A percentile compares a stretch with the other conserved stretches of the same genome.
phyloP scores from a whole-genome alignment of 2,797 vertebrate genomes.

The Neosilurus mollespiculum region DNA sequence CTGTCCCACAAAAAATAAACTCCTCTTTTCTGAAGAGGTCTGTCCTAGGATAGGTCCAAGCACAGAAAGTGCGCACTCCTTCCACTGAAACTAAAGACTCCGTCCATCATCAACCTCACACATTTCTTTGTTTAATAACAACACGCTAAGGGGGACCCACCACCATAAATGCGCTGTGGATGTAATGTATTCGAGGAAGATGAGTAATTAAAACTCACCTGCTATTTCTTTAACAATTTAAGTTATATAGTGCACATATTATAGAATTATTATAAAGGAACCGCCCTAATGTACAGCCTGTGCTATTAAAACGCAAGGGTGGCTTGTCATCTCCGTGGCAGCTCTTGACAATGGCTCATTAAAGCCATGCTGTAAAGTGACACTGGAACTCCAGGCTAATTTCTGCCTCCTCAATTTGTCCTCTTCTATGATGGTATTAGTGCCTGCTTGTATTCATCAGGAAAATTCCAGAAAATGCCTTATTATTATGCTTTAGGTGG shows the following conservation, averaged over 20 bases:
- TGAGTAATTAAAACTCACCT: background rate
- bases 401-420: conserved; percentile 39
- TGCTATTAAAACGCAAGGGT: conserved; percentile 54
- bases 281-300: conserved; percentile 21
- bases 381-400: conserved; percentile 58
- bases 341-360: conserved; percentile 55
- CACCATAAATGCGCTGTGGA: background rate
- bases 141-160: no score
- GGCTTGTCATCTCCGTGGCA: conserved; percentile 46
- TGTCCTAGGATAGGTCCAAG: no score
- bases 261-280: background rate
- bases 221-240: conserved; percentile 4
- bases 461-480: conserved; percentile 32
- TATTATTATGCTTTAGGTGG: conserved; percentile 46
- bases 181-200: background rate
- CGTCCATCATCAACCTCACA: background rate
- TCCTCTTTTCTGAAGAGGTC: background rate
- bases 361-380: conserved; percentile 49
- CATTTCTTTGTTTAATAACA: background rate
- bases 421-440: conserved; percentile 21
- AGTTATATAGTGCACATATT: background rate
- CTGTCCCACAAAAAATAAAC: no score
- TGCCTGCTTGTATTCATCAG: background rate
- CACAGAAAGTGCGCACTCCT: background rate
- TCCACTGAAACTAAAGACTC: background rate